Evolutionary conservation across 1,140 invertebrate species (phyloP).

Genomic region (Bradysia coprophila): DNA sequence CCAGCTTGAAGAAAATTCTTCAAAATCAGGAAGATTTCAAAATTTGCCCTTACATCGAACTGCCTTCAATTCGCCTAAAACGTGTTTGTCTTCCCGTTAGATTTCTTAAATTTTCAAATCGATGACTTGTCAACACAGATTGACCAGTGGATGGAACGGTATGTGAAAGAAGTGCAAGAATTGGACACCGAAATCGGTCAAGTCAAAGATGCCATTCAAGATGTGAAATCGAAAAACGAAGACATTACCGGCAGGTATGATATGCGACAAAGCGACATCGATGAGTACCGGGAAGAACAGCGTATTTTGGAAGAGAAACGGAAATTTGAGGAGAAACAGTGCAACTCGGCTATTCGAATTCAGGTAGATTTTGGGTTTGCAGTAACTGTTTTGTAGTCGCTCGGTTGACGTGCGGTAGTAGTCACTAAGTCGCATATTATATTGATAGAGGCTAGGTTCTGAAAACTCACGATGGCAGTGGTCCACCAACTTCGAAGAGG

Average conservation of each 20-base stretch:
- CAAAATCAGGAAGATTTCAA: not conserved
- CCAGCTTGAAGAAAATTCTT: too few species aligned
- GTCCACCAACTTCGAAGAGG: too few species aligned
- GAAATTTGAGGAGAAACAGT: not conserved
- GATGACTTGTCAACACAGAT: not conserved
- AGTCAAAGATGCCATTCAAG: not conserved
- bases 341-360: not conserved
- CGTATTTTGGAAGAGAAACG: not conserved
- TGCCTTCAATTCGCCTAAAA: not conserved
- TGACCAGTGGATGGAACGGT: not conserved
- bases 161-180: not conserved
- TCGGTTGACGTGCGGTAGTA: too few species aligned
- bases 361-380: not conserved
- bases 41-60: not conserved
- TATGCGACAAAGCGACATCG: not conserved
- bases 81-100: too few species aligned
- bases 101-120: not conserved
- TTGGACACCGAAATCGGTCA: not conserved
- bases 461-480: too few species aligned
- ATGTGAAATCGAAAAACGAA: not conserved
- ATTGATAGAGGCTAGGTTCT: too few species aligned
- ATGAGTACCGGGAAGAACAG: not conserved
- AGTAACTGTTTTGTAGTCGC: too few species aligned
- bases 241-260: not conserved
- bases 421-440: too few species aligned